These are phyloP conservation scores for Sclerodermus sp. DNA, from an alignment of 2,888 invertebrate genomes.

Conservation along the genomic window DNA sequence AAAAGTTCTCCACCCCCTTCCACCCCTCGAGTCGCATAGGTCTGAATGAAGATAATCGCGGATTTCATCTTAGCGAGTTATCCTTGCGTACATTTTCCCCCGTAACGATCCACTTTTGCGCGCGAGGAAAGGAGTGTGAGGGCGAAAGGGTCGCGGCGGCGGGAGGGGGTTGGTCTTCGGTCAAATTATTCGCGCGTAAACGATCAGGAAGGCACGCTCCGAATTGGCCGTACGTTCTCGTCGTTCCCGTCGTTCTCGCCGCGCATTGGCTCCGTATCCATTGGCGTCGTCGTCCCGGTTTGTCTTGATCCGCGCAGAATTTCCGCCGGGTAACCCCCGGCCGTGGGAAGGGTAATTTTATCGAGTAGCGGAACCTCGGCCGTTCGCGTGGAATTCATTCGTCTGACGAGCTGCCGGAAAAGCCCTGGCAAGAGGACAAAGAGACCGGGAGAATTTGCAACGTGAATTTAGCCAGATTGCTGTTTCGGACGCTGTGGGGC, in stretches of 20 bases:
- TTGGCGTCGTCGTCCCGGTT: not conserved
- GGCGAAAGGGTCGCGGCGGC: too few relatives aligned
- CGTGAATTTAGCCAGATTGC: slow-evolving; percentile 9
- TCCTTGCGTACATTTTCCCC: too few relatives aligned
- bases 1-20: too few relatives aligned
- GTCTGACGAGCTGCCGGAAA: slow-evolving; percentile 6
- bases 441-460: not conserved
- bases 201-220: not conserved
- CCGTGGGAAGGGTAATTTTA: slow-evolving; percentile 26
- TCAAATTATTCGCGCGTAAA: not conserved
- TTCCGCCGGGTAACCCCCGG: slow-evolving; percentile 16
- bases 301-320: slow-evolving; percentile 21
- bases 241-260: slow-evolving; percentile 6
- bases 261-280: slow-evolving; percentile 26
- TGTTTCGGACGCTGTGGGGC: not conserved
- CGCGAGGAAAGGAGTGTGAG: not conserved
- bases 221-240: slow-evolving; percentile 3
- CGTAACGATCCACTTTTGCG: slow-evolving; percentile 8
- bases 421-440: slow-evolving; percentile 1
- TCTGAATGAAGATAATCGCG: too few relatives aligned
- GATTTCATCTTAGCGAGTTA: too few relatives aligned
- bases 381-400: slow-evolving; percentile 24
- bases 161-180: slow-evolving; percentile 1
- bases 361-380: slow-evolving; percentile 14
- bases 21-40: too few relatives aligned